Conservation (phyloP, 2,888 invertebrate genomes). For the Sclerodermus sp. region DNA sequence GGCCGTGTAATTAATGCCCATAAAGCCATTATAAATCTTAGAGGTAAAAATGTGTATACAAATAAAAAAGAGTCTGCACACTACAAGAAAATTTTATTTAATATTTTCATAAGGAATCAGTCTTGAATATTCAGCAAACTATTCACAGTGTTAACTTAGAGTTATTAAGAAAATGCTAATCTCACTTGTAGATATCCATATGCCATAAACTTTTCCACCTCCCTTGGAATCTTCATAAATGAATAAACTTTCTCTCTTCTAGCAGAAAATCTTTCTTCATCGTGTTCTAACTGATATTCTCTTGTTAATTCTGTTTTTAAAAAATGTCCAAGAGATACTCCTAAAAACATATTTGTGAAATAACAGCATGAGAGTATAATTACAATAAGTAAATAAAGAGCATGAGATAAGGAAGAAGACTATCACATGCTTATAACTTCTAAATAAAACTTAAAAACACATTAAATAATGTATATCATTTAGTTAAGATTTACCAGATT, state of each 20-base stretch:
- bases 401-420: too few species aligned
- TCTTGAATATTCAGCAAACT: too few species aligned
- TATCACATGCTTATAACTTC: too few species aligned
- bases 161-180: not conserved
- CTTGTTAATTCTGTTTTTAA: slow-evolving; percentile 85
- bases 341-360: slow-evolving; percentile 21
- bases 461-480: not conserved
- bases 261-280: slow-evolving; percentile 92
- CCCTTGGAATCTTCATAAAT: slow-evolving; percentile 92
- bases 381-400: not conserved
- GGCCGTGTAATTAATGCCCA: slow-evolving; percentile 78
- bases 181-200: slow-evolving; percentile 89
- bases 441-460: not conserved
- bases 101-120: too few species aligned
- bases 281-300: slow-evolving; percentile 92
- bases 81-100: slow-evolving; percentile 50
- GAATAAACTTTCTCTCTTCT: slow-evolving; percentile 94
- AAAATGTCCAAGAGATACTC: slow-evolving; percentile 62
- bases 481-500: slow-evolving; percentile 23
- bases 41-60: slow-evolving; percentile 95
- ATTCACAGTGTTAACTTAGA: too few species aligned
- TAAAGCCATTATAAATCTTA: slow-evolving; percentile 85
- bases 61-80: slow-evolving; percentile 97
- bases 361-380: not conserved
- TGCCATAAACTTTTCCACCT: slow-evolving; percentile 88